Evolutionary conservation across 2,113 vertebrate genomes (phyloP), one percentile per base, ranked within the genome.

Genomic region (Carettochelys insculpta): DNA sequence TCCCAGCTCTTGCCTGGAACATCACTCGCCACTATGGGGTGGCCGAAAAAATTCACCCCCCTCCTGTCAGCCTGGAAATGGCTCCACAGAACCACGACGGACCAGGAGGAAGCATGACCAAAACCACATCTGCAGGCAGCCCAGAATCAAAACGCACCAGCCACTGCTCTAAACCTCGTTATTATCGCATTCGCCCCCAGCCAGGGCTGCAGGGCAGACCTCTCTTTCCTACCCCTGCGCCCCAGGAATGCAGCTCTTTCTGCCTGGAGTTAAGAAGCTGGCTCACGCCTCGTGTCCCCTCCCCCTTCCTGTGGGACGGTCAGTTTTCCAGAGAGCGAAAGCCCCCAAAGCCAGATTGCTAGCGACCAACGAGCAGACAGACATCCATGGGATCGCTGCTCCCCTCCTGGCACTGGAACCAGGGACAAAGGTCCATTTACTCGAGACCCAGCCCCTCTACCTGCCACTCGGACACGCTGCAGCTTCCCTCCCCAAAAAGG

Each of bases 91-190:
- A 38, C n/a, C 2, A 19, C 9, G 34, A 38, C 61, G 38, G 61
- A 68, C 31, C 24, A 27, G 41, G 71, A 14, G 24, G 61, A 75
- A 19, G 4, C 3, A 24, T 5, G 38, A 83, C 82, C 85, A 17
- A 14, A 0, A 0, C 0, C 14, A 76, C 2, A 9, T 56, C 61
- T 79, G 65, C 29, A 2, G 52, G 86, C 19, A 48, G 4, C 31
- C 2, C 5, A 68, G 61, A 68, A 68, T n/a, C n/a, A 10, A 38
- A 22, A 20, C 20, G 61, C 19, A 38, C 34, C 34, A 38, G n/a
- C n/a, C 61, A 68, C 34, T 20, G 61, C 34, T 38, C 17, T 19
- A 9, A 68, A 68, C 34, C 34, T 17, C 34, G 10, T 65, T 65
- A 20, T 65, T n/a, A n/a, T 19, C 8, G 16, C 31, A 61, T 61